phyloP scores from a whole-genome alignment of 1,140 invertebrate species.

The Pseudoatta argentina region DNA sequence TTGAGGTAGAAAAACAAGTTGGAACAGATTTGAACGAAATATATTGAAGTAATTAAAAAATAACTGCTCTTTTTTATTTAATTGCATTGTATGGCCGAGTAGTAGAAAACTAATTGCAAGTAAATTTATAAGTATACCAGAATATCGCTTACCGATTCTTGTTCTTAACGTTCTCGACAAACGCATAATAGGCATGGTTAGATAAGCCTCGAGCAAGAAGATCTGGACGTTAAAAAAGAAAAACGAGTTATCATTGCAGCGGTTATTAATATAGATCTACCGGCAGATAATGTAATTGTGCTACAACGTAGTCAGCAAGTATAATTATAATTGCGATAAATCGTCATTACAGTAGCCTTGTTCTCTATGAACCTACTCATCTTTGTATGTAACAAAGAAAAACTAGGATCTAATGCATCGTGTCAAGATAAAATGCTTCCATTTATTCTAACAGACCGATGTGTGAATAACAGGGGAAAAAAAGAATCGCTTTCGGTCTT shows the following conservation, averaged over 20 bases:
- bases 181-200: conserved; percentile 46
- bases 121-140: conserved; percentile 49
- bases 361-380: neutral
- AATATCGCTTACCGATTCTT: neutral
- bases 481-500: neutral
- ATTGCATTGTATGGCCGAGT: conserved; percentile 1
- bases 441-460: conserved; percentile 6
- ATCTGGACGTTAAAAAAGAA: conserved; percentile 27
- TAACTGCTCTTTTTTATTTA: conserved; percentile 30
- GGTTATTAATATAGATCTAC: conserved; percentile 62
- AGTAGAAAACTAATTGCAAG: conserved; percentile 45
- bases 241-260: conserved; percentile 45
- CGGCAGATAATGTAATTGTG: conserved; percentile 61
- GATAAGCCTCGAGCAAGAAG: conserved; percentile 21
- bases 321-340: conserved; percentile 63
- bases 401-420: conserved; percentile 26
- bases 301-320: conserved; percentile 58
- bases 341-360: conserved; percentile 40
- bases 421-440: conserved; percentile 17
- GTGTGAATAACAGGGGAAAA: neutral
- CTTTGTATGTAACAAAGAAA: conserved; percentile 7
- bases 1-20: neutral
- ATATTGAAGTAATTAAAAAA: conserved; percentile 40
- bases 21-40: neutral
- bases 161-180: conserved; percentile 44